Evolutionary conservation across 2,888 invertebrate species (phyloP).

Genomic region (Dichetophora obliterata): DNA sequence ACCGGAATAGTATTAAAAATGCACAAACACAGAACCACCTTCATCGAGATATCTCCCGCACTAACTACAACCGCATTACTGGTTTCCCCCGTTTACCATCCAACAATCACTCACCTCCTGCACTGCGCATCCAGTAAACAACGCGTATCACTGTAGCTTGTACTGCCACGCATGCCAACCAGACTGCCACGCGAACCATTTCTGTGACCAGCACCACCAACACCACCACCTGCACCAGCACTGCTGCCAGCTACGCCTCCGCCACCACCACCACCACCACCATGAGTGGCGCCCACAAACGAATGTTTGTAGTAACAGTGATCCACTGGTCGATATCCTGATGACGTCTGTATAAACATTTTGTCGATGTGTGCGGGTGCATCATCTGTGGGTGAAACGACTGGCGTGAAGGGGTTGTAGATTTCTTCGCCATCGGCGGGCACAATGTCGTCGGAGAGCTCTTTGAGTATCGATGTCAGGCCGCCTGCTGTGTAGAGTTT

Average conservation of each 20-base stretch:
- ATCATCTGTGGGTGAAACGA: constrained; percentile 69
- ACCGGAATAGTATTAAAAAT: neutral
- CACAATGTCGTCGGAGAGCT: constrained; percentile 69
- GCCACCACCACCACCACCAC: constrained; percentile 41
- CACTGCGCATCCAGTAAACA: constrained; percentile 61
- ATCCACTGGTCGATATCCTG: constrained; percentile 70
- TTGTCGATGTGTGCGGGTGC: constrained; percentile 69
- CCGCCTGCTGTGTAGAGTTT: constrained; percentile 68
- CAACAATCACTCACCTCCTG: constrained; percentile 58
- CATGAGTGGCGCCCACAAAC: constrained; percentile 57
- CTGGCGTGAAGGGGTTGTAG: constrained; percentile 71
- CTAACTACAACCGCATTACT: neutral
- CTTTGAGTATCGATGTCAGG: constrained; percentile 68
- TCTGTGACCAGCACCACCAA: constrained; percentile 46
- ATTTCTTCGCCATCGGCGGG: constrained; percentile 69
- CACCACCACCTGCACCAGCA: constrained; percentile 41
- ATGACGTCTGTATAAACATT: constrained; percentile 70
- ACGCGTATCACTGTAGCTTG: constrained; percentile 62
- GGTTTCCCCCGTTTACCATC: neutral
- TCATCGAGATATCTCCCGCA: neutral
- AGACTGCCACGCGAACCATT: constrained; percentile 48
- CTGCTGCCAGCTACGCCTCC: constrained; percentile 45
- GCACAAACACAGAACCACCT: constrained; percentile 22
- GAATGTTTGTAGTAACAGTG: constrained; percentile 69
- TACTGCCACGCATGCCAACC: constrained; percentile 52